Conservation (phyloP, 2,113 vertebrate genomes). For the Antigone vipio region DNA sequence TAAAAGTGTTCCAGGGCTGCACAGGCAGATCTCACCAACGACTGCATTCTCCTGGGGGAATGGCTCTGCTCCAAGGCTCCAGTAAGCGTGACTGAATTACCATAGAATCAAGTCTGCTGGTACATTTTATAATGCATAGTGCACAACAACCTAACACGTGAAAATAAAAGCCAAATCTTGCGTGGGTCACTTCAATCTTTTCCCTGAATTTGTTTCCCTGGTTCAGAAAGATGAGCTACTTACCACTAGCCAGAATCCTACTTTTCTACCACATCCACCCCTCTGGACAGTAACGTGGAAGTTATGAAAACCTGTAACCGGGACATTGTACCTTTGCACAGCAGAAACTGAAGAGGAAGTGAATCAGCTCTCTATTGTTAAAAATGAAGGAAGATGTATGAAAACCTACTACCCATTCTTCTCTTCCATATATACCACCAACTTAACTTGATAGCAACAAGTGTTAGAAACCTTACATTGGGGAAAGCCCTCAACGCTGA, state of each 20-base stretch:
- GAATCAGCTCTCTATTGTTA: neutral
- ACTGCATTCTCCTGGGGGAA: neutral
- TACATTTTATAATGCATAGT: rapidly evolving
- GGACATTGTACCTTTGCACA: neutral
- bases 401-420: neutral
- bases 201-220: neutral
- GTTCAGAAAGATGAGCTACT: neutral
- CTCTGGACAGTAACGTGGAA: neutral
- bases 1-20: neutral
- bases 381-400: neutral
- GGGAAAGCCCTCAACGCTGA: neutral
- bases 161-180: neutral
- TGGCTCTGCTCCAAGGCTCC: neutral
- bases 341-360: neutral
- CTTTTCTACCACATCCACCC: neutral
- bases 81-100: neutral
- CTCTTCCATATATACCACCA: neutral
- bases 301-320: neutral
- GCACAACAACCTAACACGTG: rapidly evolving
- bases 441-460: neutral
- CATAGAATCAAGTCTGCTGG: neutral
- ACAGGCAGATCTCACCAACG: neutral
- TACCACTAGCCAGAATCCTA: neutral
- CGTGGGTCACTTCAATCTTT: neutral
- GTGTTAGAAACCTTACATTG: neutral